Conservation (phyloP, 2,888 invertebrate genomes). For the Cephus spinipes region DNA sequence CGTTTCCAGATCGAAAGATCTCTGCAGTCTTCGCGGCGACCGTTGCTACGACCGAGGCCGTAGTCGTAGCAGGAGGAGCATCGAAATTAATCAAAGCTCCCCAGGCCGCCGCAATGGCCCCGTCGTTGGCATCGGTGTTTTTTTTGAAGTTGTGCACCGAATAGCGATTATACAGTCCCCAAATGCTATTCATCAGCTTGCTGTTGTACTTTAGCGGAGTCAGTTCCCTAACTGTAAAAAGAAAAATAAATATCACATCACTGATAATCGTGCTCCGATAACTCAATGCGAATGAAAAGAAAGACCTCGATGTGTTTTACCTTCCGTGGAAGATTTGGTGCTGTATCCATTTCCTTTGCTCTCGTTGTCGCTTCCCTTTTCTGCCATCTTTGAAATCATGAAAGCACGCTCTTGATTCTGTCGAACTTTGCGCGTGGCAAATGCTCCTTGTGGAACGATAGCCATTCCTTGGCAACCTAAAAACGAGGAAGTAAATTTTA, state of each 20-base stretch:
- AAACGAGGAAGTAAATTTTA: not conserved
- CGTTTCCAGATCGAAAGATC: slow-evolving; percentile 19
- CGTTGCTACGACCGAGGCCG: slow-evolving; percentile 21
- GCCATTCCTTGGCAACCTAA: slow-evolving; percentile 72
- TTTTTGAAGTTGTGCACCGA: slow-evolving; percentile 90
- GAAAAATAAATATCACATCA: slow-evolving; percentile 36
- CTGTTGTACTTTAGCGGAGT: slow-evolving; percentile 84
- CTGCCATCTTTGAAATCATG: slow-evolving; percentile 70
- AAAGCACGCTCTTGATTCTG: slow-evolving; percentile 70
- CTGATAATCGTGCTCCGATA: too few relatives aligned
- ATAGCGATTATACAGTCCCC: slow-evolving; percentile 91
- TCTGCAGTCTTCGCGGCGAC: slow-evolving; percentile 28
- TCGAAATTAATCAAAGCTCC: slow-evolving; percentile 26
- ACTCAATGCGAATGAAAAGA: too few relatives aligned
- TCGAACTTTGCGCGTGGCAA: slow-evolving; percentile 78
- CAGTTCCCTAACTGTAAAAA: slow-evolving; percentile 73
- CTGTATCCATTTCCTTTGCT: slow-evolving; percentile 24
- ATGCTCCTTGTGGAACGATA: slow-evolving; percentile 82
- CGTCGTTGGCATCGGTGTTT: slow-evolving; percentile 72
- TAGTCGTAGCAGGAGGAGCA: slow-evolving; percentile 27
- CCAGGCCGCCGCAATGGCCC: slow-evolving; percentile 66
- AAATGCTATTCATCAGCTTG: slow-evolving; percentile 91
- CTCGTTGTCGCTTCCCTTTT: slow-evolving; percentile 55
- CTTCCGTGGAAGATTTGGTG: not conserved
- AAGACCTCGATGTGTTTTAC: not conserved